A percentile compares a stretch with the other conserved stretches of the same genome.
Evolutionary conservation across 2,888 invertebrate genomes (phyloP).

Genomic region (Caenorhabditis angaria): DNA sequence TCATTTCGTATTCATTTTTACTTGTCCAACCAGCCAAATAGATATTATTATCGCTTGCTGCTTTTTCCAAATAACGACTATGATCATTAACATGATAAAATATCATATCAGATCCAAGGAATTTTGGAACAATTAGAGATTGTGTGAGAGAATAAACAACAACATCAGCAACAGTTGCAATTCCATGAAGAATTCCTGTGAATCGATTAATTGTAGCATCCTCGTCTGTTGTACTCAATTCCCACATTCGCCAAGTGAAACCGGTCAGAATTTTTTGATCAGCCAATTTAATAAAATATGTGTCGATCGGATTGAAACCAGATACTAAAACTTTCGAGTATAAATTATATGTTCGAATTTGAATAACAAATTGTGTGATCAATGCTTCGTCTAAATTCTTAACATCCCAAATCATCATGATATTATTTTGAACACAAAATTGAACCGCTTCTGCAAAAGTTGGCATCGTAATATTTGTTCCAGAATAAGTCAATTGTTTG

Average conservation of each 20-base stretch:
- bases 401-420: constrained; percentile 45
- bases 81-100: constrained; percentile 44
- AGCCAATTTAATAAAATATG: constrained; percentile 25
- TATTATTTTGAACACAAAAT: constrained; percentile 20
- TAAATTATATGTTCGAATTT: constrained; percentile 26
- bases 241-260: constrained; percentile 38
- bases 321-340: constrained; percentile 35
- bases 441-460: constrained; percentile 38
- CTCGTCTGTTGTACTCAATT: constrained; percentile 38
- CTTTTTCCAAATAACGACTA: constrained; percentile 26
- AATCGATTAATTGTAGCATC: constrained; percentile 21
- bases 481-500: constrained; percentile 24
- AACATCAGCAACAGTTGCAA: constrained; percentile 25
- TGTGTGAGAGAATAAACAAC: constrained; percentile 15
- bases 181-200: constrained; percentile 17
- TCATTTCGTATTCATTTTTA: constrained; percentile 25
- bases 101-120: constrained; percentile 36
- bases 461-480: constrained; percentile 30
- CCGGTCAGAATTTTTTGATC: constrained; percentile 41
- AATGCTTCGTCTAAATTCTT: constrained; percentile 34
- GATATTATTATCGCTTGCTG: constrained; percentile 34
- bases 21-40: constrained; percentile 36
- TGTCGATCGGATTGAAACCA: constrained; percentile 38
- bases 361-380: constrained; percentile 23
- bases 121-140: constrained; percentile 30